phyloP scores from a whole-genome alignment of 2,113 vertebrate species.

The Xyliphius kryptos region DNA sequence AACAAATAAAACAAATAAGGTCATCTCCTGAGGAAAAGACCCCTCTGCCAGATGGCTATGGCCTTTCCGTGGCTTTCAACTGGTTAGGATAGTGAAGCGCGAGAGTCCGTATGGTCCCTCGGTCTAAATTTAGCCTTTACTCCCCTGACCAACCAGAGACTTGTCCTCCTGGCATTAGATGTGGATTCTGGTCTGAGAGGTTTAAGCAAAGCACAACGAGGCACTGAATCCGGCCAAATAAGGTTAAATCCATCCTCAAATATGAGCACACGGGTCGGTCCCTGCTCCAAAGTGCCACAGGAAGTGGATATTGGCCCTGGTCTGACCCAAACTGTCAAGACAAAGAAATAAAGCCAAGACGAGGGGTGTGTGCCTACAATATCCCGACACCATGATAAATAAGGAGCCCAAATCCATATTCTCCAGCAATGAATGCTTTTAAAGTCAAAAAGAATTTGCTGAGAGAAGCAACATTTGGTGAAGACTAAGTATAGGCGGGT shows the following conservation, averaged over 20 bases:
- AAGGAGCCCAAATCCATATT: slow-evolving; percentile 1
- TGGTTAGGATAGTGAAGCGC: slow-evolving; percentile 11
- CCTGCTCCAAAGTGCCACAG: slow-evolving; percentile 14
- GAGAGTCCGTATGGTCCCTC: slow-evolving; percentile 36
- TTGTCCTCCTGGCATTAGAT: slow-evolving; percentile 10
- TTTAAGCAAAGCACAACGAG: not conserved
- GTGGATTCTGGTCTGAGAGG: not conserved
- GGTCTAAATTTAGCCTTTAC: slow-evolving; percentile 54
- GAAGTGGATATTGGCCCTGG: slow-evolving; percentile 34
- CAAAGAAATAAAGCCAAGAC: not conserved
- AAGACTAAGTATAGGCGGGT: slow-evolving; percentile 19
- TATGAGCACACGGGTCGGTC: not conserved
- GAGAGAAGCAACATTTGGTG: not conserved
- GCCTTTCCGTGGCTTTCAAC: slow-evolving; percentile 27
- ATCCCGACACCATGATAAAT: too few species aligned
- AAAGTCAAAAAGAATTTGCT: slow-evolving; percentile 9
- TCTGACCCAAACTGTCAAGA: slow-evolving; percentile 30
- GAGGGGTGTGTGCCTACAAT: too few species aligned
- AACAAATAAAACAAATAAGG: slow-evolving; percentile 46
- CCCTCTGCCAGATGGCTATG: slow-evolving; percentile 44
- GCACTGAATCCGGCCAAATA: not conserved
- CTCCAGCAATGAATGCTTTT: not conserved
- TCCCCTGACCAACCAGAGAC: slow-evolving; percentile 41
- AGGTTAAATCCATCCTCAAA: not conserved
- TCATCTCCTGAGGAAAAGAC: slow-evolving; percentile 41